These are phyloP conservation scores for Penaeus indicus DNA, from an alignment of 1,140 invertebrate genomes.

Conservation along the genomic window DNA sequence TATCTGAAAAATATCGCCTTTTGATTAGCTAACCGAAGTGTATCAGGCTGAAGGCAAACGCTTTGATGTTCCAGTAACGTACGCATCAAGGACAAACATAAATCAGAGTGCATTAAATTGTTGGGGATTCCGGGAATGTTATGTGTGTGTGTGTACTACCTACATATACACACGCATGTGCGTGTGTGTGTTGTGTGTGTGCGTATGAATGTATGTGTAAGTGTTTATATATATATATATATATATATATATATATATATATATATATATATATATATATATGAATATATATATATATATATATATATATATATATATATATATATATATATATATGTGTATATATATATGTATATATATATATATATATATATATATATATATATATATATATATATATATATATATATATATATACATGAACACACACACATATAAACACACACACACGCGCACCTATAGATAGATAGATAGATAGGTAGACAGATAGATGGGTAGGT, in stretches of 20 bases:
- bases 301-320: not conserved
- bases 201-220: constrained; percentile 10
- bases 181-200: constrained; percentile 13
- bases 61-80: too few relatives aligned
- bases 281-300: not conserved
- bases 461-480: not conserved
- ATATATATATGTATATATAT: not conserved
- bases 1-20: too few relatives aligned
- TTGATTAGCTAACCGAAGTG: too few relatives aligned
- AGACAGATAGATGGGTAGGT: not conserved
- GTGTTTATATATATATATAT: constrained; percentile 18
- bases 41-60: too few relatives aligned
- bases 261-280: not conserved
- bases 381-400: not conserved
- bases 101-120: too few relatives aligned
- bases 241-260: not conserved
- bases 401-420: not conserved
- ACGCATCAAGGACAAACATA: too few relatives aligned
- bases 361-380: not conserved
- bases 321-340: not conserved
- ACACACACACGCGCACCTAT: not conserved
- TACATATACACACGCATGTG: not conserved
- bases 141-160: too few relatives aligned
- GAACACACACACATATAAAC: not conserved
- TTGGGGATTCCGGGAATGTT: too few relatives aligned